Conservation (phyloP, 2,113 vertebrate genomes). For the Oryzias celebensis region DNA sequence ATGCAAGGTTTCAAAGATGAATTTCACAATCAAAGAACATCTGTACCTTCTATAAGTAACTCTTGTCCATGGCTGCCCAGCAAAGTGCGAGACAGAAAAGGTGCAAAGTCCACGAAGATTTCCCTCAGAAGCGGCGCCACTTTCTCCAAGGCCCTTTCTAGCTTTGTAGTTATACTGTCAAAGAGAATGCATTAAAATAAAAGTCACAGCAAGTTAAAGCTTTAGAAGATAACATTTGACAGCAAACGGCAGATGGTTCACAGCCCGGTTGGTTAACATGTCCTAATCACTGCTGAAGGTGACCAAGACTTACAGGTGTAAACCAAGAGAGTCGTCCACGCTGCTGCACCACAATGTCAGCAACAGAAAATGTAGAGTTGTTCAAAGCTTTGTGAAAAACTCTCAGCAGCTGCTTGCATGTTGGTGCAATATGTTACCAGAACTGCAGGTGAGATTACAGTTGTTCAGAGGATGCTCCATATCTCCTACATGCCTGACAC, state of each 20-base stretch:
- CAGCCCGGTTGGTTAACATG: conserved; percentile 9
- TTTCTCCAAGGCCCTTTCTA: conserved; percentile 96
- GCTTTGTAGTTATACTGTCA: conserved; percentile 94
- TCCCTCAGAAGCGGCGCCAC: conserved; percentile 94
- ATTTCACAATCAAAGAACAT: conserved; percentile 32
- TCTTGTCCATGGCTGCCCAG: conserved; percentile 98
- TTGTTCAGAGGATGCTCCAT: conserved; percentile 30
- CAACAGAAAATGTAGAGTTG: conserved; percentile 1
- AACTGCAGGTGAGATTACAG: conserved; percentile 34
- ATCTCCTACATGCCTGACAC: conserved; percentile 53
- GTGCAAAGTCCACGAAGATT: conserved; percentile 99
- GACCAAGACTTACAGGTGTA: conserved; percentile 29
- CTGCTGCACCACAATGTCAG: conserved; percentile 15
- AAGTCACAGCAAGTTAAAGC: not conserved
- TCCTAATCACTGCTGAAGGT: conserved; percentile 15
- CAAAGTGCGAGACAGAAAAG: conserved; percentile 93
- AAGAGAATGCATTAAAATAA: conserved; percentile 39
- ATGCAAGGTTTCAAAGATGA: conserved; percentile 8
- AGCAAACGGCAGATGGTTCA: conserved; percentile 15
- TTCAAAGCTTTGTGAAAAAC: conserved; percentile 10
- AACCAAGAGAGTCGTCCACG: conserved; percentile 18
- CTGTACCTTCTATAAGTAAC: conserved; percentile 96
- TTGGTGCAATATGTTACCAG: conserved; percentile 38
- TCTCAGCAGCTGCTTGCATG: conserved; percentile 31
- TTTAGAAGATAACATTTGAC: not conserved